Evolutionary conservation across 2,888 invertebrate species (phyloP), one percentile per base, ranked within the genome.

Genomic region (Acheta domesticus): DNA sequence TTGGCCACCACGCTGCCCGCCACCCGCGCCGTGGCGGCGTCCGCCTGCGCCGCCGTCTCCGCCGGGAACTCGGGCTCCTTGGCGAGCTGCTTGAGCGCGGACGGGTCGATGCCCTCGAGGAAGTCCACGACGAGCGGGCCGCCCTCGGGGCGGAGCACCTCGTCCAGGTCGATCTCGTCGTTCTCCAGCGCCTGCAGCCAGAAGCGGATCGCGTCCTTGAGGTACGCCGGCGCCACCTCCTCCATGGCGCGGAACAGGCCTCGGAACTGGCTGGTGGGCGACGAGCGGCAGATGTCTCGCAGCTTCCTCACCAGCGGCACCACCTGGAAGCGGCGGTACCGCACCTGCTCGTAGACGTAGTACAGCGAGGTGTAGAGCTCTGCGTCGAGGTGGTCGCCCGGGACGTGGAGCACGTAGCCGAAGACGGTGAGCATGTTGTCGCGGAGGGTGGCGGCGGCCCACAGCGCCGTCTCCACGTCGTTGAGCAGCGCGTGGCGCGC

Each of bases 401-500:
- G 77, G 80, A 83, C 82, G 76, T 84, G 83, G 80, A 84, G 82
- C 78, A 85, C 80, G 81, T 82, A 83, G 75, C 83, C 84, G 76
- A 84, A 81, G 76, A 84, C 79, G 1, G 82, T 82, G 78, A 83
- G 81, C 49, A 84, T 83, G 80, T 84, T 84, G 80, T 84, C 83
- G 74, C 83, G 82, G 50, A 84, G 77, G n/a, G 83, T 84, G 77
- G 82, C 81, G 36, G 84, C 83, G 4, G 73, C 73, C 79, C 79
- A 79, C 12, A 79, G 79, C 50, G 48, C 62, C 19, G 49, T 62
- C 76, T 76, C 50, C 11, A 78, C 48, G 23, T 48, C 0, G n/a
- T 62, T 62, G 62, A 62, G 62, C 8, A 62, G n/a, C 14, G n/a
- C 62, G n/a, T 62, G 62, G 14, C n/a, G 14, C 62, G n/a, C n/a